Percentiles rank a stretch among this genome's conserved stretches.
Evolutionary conservation across 2,113 vertebrate genomes (phyloP).

Genomic region (Tychaedon coryphoeus): DNA sequence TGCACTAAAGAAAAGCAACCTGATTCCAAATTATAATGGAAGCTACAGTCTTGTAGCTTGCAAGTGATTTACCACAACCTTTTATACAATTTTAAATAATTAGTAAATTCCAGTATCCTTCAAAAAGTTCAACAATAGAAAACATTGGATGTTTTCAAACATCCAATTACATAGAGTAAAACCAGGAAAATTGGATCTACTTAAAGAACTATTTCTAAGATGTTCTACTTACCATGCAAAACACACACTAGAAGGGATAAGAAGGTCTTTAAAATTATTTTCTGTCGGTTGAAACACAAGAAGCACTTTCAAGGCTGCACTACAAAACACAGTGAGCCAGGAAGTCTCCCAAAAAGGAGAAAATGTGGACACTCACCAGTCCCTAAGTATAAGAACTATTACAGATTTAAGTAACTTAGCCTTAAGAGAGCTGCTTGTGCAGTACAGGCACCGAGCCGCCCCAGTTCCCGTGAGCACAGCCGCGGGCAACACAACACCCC

Average conservation of each 20-base stretch:
- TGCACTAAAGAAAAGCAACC: background rate
- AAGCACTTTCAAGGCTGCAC: background rate
- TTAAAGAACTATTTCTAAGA: background rate
- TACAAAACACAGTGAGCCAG: background rate
- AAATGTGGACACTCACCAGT: background rate
- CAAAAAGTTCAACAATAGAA: background rate
- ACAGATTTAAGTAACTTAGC: too few relatives aligned
- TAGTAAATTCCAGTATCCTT: background rate
- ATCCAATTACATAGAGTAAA: background rate
- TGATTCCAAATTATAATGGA: background rate
- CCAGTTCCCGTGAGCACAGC: rapidly evolving
- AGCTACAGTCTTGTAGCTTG: background rate
- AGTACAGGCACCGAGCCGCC: rapidly evolving
- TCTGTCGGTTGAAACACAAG: background rate
- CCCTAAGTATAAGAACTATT: background rate
- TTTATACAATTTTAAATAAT: background rate
- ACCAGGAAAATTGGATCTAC: background rate
- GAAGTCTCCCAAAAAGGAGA: background rate
- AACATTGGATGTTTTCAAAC: background rate
- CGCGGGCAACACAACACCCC: rapidly evolving
- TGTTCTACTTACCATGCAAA: background rate
- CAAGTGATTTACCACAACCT: background rate
- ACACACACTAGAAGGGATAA: background rate
- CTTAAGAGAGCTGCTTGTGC: background rate
- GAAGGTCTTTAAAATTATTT: background rate